Evolutionary conservation across 2,113 vertebrate genomes (phyloP), one percentile per base, ranked within the genome.

Genomic region (Perca fluviatilis): DNA sequence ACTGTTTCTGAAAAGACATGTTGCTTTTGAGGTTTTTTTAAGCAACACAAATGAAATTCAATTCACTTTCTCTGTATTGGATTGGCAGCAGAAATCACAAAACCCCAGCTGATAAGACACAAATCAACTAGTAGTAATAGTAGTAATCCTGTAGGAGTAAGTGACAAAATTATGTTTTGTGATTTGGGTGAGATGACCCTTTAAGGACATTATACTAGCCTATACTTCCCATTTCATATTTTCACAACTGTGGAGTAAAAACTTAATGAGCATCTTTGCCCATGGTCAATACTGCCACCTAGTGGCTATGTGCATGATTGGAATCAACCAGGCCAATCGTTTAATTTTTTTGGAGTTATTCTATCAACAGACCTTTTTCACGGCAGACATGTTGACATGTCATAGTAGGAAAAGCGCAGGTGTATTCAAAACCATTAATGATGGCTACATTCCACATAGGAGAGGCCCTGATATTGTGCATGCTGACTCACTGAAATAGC

Each of bases 221-320:
- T 43, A 11, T 16, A 56, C 6, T 50, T 43, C 21, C n/a, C 1
- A 13, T 50, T 33, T 27, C 6, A 43, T 27, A 66, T 56, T 10
- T 43, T 46, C 15, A 53, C 19, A 47, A 60, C 47, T 21, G 47
- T 50, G 7, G 1, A 54, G 57, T 54, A 4, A 61, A 43, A 58
- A 50, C 50, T 8, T 6, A 9, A 21, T 43, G 11, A 54, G 11
- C 15, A 65, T 12, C 33, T 74, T 57, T 72, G 3, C 19, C 25
- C 2, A 3, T 51, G 21, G 76, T 53, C 40, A 82, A 86, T 62
- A 66, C 3, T 40, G 89, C 92, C 91, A 82, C 69, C 91, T 91
- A 80, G 86, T 87, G 27, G n/a, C 12, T 69, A 58, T 33, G 3
- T 85, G 43, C 80, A 79, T 12, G 6, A 14, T 15, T 25, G 25